Evolutionary conservation across 2,888 invertebrate genomes (phyloP).

Genomic region (Limnephilus marmoratus): DNA sequence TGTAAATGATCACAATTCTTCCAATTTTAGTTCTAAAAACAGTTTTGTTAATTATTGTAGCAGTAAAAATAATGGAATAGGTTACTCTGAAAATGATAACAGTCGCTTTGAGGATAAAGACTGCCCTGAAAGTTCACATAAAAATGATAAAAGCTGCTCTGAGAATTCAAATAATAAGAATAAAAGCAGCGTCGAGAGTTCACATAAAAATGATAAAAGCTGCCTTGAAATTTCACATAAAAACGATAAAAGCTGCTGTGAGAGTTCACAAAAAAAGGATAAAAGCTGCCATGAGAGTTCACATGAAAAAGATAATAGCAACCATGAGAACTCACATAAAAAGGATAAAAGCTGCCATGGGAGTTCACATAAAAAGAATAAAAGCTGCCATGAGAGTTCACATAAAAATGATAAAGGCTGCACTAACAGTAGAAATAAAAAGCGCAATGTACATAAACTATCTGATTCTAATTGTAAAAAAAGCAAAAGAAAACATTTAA

Average conservation of each 20-base stretch:
- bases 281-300: background rate
- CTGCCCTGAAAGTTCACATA: background rate
- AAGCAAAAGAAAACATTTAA: background rate
- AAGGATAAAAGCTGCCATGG: background rate
- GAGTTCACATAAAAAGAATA: background rate
- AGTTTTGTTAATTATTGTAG: background rate
- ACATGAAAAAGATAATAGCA: background rate
- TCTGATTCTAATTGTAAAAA: background rate
- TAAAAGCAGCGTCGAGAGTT: background rate
- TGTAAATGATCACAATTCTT: background rate
- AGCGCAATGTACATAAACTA: background rate
- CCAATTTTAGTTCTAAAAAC: background rate
- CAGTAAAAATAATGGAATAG: background rate
- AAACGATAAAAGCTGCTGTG: background rate
- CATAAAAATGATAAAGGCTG: background rate
- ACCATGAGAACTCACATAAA: background rate
- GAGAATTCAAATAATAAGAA: background rate
- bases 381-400: background rate
- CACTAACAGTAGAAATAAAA: background rate
- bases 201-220: background rate
- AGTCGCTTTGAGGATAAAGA: background rate
- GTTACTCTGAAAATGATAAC: background rate
- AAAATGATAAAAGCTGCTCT: background rate
- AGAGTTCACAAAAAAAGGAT: background rate
- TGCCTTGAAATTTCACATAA: background rate